Evolutionary conservation across 2,797 vertebrate genomes (phyloP).

Genomic region (Dendrocincla tyrannina): DNA sequence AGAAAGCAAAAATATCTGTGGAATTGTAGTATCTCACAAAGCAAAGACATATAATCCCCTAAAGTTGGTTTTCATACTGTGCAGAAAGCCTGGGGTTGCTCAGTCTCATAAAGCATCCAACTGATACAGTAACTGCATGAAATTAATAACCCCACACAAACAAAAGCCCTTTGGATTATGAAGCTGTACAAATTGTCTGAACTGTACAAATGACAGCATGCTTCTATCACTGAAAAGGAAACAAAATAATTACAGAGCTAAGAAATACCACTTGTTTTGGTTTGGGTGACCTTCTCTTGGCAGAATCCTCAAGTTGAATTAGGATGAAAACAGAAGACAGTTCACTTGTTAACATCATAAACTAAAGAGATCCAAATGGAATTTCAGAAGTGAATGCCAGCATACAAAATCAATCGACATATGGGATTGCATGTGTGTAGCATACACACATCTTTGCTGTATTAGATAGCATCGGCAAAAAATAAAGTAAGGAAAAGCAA

Average conservation of each 20-base stretch:
- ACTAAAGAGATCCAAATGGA: background rate
- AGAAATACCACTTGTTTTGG: background rate
- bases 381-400: background rate
- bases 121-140: background rate
- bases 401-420: background rate
- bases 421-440: background rate
- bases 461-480: background rate
- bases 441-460: background rate
- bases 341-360: background rate
- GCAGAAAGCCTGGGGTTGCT: background rate
- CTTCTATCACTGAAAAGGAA: background rate
- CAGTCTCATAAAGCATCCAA: background rate
- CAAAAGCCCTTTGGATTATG: background rate
- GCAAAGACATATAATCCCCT: background rate
- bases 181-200: background rate
- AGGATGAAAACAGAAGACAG: background rate
- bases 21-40: background rate
- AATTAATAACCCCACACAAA: background rate
- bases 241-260: background rate
- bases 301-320: background rate
- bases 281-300: background rate
- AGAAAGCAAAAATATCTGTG: background rate
- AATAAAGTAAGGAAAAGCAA: background rate
- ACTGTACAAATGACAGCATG: background rate
- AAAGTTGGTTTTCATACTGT: background rate